phyloP scores from a whole-genome alignment of 2,888 invertebrate species.

The Polydrusus cervinus region DNA sequence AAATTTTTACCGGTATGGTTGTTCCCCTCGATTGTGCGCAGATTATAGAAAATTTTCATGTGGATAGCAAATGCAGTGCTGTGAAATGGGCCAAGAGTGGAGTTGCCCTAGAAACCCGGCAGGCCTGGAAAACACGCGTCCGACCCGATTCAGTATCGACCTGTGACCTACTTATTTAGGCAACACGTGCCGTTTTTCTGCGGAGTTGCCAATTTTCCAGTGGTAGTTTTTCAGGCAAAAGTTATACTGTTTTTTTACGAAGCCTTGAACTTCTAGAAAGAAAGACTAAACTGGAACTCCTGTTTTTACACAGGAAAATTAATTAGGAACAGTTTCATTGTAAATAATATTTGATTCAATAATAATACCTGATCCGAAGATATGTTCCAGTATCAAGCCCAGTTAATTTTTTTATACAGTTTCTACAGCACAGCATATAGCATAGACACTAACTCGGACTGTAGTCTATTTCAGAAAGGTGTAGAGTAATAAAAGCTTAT shows the following conservation, averaged over 20 bases:
- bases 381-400: too few relatives aligned
- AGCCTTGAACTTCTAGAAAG: too few relatives aligned
- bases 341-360: too few relatives aligned
- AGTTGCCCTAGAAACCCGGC: constrained; percentile 64
- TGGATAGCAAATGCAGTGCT: constrained; percentile 42
- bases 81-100: constrained; percentile 56
- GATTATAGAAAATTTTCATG: constrained; percentile 27
- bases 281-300: too few relatives aligned
- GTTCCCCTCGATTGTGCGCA: constrained; percentile 39
- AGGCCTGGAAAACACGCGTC: constrained; percentile 60
- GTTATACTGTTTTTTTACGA: neutral
- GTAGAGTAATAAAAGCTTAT: too few relatives aligned
- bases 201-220: constrained; percentile 39
- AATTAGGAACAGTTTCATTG: too few relatives aligned
- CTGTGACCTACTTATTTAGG: constrained; percentile 66
- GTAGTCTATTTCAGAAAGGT: too few relatives aligned
- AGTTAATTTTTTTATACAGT: too few relatives aligned
- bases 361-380: too few relatives aligned
- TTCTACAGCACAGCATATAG: too few relatives aligned
- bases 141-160: constrained; percentile 67
- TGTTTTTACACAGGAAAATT: too few relatives aligned
- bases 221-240: constrained; percentile 1
- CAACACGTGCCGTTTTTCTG: constrained; percentile 62
- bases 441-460: too few relatives aligned
- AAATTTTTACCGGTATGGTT: constrained; percentile 29